Percentiles rank a stretch among this genome's conserved stretches.
phyloP scores from a whole-genome alignment of 92 coral and sea anemone species.

The Ricordea florida region DNA sequence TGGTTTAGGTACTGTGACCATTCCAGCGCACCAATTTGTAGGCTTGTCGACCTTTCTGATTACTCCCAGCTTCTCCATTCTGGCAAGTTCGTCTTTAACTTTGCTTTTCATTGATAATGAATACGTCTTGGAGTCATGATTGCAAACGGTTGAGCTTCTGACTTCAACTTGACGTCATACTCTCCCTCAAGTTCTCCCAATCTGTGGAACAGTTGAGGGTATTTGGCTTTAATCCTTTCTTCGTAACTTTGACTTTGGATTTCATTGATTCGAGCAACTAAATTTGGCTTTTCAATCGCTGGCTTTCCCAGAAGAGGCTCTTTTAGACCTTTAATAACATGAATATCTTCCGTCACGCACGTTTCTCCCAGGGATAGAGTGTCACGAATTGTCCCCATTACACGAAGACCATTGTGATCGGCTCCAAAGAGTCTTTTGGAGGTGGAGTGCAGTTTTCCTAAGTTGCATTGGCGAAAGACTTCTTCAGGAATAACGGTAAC shows the following conservation, averaged over 20 bases:
- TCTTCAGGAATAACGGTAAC: too few relatives aligned
- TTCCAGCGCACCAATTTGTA: constrained; percentile 47
- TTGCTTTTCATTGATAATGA: constrained; percentile 36
- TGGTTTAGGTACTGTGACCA: constrained; percentile 35
- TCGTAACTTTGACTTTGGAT: constrained; percentile 31
- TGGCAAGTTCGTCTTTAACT: constrained; percentile 34
- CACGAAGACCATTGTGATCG: background rate
- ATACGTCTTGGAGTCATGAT: constrained; percentile 40
- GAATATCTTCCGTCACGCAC: background rate
- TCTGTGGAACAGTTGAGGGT: constrained; percentile 35
- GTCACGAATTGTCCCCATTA: background rate
- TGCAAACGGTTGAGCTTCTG: constrained; percentile 44
- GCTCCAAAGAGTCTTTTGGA: background rate
- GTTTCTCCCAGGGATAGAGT: background rate
- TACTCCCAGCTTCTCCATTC: constrained; percentile 56
- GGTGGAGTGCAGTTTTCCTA: too few relatives aligned
- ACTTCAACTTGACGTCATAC: constrained; percentile 32
- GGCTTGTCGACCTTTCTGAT: constrained; percentile 47
- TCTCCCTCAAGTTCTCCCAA: constrained; percentile 48
- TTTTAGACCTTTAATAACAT: background rate
- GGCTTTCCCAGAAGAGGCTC: constrained; percentile 21
- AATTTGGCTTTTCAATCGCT: constrained; percentile 31
- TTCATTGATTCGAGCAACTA: constrained; percentile 36
- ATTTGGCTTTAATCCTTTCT: constrained; percentile 15
- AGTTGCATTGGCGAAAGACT: too few relatives aligned